A percentile compares a stretch with the other conserved stretches of the same genome.
Conservation (phyloP, 1,140 invertebrate genomes). For the Aphelinus atriplicis region DNA sequence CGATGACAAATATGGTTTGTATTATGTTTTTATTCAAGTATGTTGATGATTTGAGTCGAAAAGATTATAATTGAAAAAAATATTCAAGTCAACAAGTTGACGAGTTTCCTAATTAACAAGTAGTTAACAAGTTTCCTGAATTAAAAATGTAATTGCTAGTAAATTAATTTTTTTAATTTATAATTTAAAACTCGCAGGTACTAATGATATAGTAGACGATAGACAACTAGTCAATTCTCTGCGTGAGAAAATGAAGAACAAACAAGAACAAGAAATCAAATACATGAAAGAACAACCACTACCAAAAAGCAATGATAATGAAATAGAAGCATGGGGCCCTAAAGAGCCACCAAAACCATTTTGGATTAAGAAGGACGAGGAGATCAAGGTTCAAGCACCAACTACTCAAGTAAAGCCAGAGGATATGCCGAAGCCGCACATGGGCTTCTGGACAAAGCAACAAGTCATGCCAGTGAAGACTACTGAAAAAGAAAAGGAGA, state of each 20-base stretch:
- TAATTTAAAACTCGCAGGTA: constrained; percentile 25
- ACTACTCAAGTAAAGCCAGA: constrained; percentile 53
- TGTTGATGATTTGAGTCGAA: constrained; percentile 58
- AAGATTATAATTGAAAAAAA: constrained; percentile 49
- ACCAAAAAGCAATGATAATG: constrained; percentile 43
- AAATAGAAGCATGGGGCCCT: constrained; percentile 60
- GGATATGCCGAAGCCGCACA: constrained; percentile 65
- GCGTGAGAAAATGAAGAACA: constrained; percentile 63
- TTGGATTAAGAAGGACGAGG: constrained; percentile 65
- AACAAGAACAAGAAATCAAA: constrained; percentile 59
- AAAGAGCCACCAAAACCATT: constrained; percentile 63
- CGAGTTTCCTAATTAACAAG: too few relatives aligned
- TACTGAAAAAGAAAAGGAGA: constrained; percentile 49
- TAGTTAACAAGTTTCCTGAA: too few relatives aligned
- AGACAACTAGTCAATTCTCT: constrained; percentile 58
- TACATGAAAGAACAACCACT: neutral
- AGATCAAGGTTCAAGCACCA: constrained; percentile 46
- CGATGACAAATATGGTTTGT: constrained; percentile 12
- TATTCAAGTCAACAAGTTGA: too few relatives aligned
- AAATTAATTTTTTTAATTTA: neutral
- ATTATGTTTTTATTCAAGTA: neutral
- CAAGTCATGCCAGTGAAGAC: constrained; percentile 62
- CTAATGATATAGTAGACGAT: constrained; percentile 45
- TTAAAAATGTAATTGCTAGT: neutral
- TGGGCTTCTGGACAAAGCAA: constrained; percentile 66